Conservation (phyloP, 2,797 vertebrate genomes). For the Amblyraja radiata region DNA sequence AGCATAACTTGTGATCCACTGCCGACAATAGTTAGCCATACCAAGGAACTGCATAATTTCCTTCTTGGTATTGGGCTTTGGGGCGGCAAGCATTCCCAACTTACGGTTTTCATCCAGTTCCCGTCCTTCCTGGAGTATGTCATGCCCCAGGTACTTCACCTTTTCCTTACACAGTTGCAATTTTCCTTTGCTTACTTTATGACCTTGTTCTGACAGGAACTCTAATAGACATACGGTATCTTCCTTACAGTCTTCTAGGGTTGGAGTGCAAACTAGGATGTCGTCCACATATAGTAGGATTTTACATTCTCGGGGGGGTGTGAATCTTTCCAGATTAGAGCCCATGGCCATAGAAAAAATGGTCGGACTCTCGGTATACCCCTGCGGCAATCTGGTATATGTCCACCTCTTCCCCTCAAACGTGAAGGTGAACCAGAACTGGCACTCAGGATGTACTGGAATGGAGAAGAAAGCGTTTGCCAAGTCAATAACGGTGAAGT, state of each 20-base stretch:
- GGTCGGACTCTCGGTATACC: neutral
- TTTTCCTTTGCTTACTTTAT: neutral
- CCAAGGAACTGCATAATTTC: neutral
- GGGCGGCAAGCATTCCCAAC: neutral
- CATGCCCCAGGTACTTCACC: neutral
- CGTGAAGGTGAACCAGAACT: constrained; percentile 34
- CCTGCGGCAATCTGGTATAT: neutral
- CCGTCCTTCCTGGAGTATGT: neutral
- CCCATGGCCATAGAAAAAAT: neutral
- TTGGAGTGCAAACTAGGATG: neutral
- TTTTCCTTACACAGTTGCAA: neutral
- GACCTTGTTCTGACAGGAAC: neutral
- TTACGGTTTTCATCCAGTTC: neutral
- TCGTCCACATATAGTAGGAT: constrained; percentile 19
- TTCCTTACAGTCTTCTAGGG: neutral
- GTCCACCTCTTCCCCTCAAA: constrained; percentile 23
- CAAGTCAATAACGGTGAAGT: constrained; percentile 36
- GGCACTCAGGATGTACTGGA: constrained; percentile 4
- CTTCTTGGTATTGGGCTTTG: neutral
- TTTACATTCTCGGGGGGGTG: too few species aligned
- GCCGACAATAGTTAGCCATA: neutral
- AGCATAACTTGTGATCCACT: neutral
- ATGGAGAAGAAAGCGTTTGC: constrained; percentile 37
- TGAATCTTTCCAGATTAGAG: too few species aligned
- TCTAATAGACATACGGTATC: neutral